phyloP scores from a whole-genome alignment of 2,888 invertebrate species.

The Cloeon dipterum region DNA sequence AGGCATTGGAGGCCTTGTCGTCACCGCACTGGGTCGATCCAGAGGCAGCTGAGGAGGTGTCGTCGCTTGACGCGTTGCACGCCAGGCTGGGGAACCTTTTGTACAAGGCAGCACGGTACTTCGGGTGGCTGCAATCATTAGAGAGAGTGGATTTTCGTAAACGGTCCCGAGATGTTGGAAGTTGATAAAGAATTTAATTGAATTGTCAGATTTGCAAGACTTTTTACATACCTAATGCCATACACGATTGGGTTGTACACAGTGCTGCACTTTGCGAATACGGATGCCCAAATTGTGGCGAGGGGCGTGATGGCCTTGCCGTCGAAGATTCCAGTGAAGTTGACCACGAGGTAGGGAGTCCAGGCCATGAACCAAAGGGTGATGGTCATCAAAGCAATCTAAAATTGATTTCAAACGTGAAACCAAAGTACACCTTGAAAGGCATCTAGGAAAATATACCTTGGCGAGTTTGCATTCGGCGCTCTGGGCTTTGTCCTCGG shows the following conservation, averaged over 20 bases:
- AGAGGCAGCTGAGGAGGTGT: conserved; percentile 6
- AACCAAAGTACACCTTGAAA: neutral
- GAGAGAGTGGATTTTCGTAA: conserved; percentile 1
- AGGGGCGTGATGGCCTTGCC: conserved; percentile 48
- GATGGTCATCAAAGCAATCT: conserved; percentile 76
- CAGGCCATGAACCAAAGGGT: conserved; percentile 80
- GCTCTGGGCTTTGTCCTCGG: conserved; percentile 52
- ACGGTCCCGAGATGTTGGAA: conserved; percentile 1
- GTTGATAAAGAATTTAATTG: no score
- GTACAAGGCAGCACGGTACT: conserved; percentile 14
- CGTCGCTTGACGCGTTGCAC: conserved; percentile 9
- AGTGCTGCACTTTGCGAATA: conserved; percentile 80
- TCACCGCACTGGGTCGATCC: conserved; percentile 8
- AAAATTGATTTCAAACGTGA: neutral
- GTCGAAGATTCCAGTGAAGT: conserved; percentile 57
- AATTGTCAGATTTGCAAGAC: no score
- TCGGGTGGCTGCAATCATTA: conserved; percentile 12
- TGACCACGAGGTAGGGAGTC: conserved; percentile 73
- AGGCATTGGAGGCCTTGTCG: no score
- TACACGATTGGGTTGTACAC: conserved; percentile 82
- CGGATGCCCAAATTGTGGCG: conserved; percentile 69
- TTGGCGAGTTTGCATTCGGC: conserved; percentile 74
- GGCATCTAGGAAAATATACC: conserved; percentile 18
- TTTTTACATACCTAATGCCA: conserved; percentile 48
- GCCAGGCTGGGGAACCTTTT: conserved; percentile 16